Evolutionary conservation across 2,888 invertebrate species (phyloP).

Genomic region (Merodon equestris): DNA sequence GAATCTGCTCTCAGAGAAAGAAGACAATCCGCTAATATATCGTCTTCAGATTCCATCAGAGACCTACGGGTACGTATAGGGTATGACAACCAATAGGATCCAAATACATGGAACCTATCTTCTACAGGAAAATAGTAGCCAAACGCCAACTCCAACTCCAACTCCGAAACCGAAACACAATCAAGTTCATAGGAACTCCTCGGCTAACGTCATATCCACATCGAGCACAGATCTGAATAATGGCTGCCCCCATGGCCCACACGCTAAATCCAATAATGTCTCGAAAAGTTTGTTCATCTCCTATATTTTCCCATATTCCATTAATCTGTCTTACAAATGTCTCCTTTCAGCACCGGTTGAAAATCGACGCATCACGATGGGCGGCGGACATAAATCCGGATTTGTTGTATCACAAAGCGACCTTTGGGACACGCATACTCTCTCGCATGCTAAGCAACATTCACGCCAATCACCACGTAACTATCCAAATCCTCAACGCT

Average conservation of each 20-base stretch:
- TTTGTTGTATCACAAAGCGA: constrained; percentile 84
- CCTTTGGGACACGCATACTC: constrained; percentile 84
- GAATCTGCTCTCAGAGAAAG: constrained; percentile 73
- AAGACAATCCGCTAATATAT: constrained; percentile 73
- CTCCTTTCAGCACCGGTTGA: constrained; percentile 73
- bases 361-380: constrained; percentile 77
- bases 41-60: constrained; percentile 66
- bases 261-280: constrained; percentile 74
- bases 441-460: constrained; percentile 80
- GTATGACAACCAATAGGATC: background rate
- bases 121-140: constrained; percentile 74
- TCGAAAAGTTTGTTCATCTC: constrained; percentile 73
- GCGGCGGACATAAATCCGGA: constrained; percentile 79
- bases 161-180: constrained; percentile 74
- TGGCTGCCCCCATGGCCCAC: constrained; percentile 76
- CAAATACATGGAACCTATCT: background rate
- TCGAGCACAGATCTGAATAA: constrained; percentile 78
- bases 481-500: constrained; percentile 77
- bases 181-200: constrained; percentile 76
- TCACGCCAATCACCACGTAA: constrained; percentile 78
- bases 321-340: too few species aligned
- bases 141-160: constrained; percentile 76
- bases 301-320: background rate
- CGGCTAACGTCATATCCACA: constrained; percentile 75
- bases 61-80: constrained; percentile 67